These are phyloP conservation scores for Ammodytes marinus DNA, from an alignment of 2,113 vertebrate species.

Conservation along the genomic window DNA sequence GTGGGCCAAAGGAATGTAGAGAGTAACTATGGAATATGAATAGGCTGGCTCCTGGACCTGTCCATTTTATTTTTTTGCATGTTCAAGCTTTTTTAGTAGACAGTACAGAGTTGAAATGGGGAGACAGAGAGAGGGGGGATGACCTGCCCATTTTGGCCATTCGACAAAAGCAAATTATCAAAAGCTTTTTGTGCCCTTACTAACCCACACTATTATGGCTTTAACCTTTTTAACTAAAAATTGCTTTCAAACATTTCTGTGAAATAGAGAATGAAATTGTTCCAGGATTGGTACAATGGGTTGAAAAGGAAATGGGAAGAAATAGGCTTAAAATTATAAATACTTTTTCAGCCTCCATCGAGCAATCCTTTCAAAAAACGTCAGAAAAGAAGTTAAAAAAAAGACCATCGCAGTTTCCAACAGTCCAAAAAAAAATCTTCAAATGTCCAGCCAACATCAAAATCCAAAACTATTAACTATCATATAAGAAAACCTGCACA, in stretches of 20 bases:
- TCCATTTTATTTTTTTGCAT: too few relatives aligned
- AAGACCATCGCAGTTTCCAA: background rate
- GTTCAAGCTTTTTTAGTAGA: too few relatives aligned
- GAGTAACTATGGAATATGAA: conserved; percentile 36
- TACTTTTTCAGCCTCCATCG: background rate
- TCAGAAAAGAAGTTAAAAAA: background rate
- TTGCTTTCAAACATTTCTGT: background rate
- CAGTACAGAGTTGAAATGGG: too few relatives aligned
- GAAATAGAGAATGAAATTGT: background rate
- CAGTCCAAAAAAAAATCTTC: background rate
- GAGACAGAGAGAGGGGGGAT: background rate
- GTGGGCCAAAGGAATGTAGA: background rate
- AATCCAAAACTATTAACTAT: background rate
- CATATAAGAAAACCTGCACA: background rate
- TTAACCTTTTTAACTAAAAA: conserved; percentile 27
- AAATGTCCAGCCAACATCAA: background rate
- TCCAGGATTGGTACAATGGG: background rate
- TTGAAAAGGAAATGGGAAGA: background rate
- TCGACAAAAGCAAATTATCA: conserved; percentile 43
- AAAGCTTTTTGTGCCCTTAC: conserved; percentile 29
- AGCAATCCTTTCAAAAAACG: background rate
- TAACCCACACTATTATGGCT: conserved; percentile 19
- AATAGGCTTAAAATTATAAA: background rate
- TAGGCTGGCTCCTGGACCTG: background rate
- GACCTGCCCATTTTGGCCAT: conserved; percentile 22